Base-by-base conservation (phyloP, 2,113 vertebrate genomes). In the Chaetorhynchus papuensis region DNA sequence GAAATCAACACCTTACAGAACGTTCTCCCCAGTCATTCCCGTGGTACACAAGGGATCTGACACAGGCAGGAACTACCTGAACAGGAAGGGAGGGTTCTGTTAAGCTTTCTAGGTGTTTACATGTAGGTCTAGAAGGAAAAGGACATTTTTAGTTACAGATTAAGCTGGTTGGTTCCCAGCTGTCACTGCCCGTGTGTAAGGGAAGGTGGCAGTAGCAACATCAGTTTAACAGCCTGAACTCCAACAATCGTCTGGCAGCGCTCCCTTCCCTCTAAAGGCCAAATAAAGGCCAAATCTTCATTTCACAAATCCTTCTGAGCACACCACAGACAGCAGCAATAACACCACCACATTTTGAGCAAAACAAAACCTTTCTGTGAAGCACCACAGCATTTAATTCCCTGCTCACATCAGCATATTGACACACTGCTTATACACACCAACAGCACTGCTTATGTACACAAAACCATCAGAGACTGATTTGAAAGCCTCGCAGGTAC, bases 401-500 rank as follows among this genome's bases (percentile, higher is more conserved):
- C 54, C 65, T n/a, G 31, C 44, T 11, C 54, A 41, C 22, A 11
- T 56, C 2, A 81, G 47, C 72, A 74, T 59, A 66, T 26, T 28
- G 53, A 37, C 54, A 47, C 44, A 3, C n/a, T 30, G 52, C 24
- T 26, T 11, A 31, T 3, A 49, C 69, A 53, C 53, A n/a, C 31
- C 22, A 56, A n/a, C 33, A 53, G 39, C 42, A 11, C 59, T 23
- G 49, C 61, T n/a, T 31, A 24, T 1, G 42, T 56, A 53, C 13
- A n/a, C 7, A n/a, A 42, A 71, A 47, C 23, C 31, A 57, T 0
- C 42, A 37, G 42, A 56, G 21, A 49, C 1, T 14, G 22, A 11
- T 7, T 6, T 56, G 9, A 54, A 56, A 83, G 33, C 26, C 70
- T 30, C 0, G 0, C 13, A 45, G 44, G 12, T 14, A 24, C 56